Base-by-base conservation (phyloP, 2,113 vertebrate species). In the Rhegmatorhina hoffmannsi region DNA sequence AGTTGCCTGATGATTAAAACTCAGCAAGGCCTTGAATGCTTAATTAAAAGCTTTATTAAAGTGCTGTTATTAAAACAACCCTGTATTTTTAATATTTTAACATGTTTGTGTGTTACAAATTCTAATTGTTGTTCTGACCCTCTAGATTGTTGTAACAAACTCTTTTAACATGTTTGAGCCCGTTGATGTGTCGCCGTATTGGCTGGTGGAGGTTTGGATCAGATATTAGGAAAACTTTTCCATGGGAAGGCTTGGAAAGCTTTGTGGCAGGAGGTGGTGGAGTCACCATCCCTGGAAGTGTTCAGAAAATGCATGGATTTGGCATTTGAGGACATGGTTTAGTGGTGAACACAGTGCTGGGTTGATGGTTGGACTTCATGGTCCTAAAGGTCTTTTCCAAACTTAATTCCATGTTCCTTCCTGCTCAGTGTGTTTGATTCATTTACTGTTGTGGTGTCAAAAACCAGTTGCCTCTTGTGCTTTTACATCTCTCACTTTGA, bases 121-220 rank as follows among this genome's bases (percentile, higher is more conserved):
- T 50, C 33, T 67, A 9, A 28, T 18, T 55, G 66, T 56, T 64
- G 21, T 44, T 72, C 78, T 56, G 70, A 70, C n/a, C 40, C 33
- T 58, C 56, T 4, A 19, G 50, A 5, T 20, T 59, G 47, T 25
- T 38, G 49, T 75, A n/a, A 49, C 31, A 53, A 21, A 1, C 58
- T 34, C 77, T 49, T 31, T 15, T 21, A 49, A 38, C 3, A 0
- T 6, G 8, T 49, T 36, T 19, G 83, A 80, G 64, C 76, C n/a
- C 2, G 0, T 47, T n/a, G 31, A 19, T 8, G 43, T 50, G 72
- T 55, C 4, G 3, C 50, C 0, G 1, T 13, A 6, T 10, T 5
- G 64, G 67, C 43, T 3, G 8, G 17, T 46, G 52, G 11, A 1
- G 29, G 50, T 12, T 82, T 67, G 43, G 13, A 24, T 24, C 46